Conservation (phyloP, 2,888 invertebrate genomes). For the Falcaria lacertinaria region DNA sequence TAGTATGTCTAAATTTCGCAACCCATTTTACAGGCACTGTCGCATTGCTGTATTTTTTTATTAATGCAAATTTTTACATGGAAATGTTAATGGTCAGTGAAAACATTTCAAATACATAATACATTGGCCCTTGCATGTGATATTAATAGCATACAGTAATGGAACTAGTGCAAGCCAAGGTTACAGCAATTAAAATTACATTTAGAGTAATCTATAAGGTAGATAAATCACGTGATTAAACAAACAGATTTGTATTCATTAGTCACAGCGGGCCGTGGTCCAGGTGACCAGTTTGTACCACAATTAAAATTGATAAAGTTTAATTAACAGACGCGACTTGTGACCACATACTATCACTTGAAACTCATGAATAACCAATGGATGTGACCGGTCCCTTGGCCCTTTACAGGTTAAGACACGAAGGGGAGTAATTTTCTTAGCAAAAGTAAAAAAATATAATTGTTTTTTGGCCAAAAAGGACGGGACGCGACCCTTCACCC, state of each 20-base stretch:
- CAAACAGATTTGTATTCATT: conserved; percentile 29
- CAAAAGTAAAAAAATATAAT: no score
- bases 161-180: no score
- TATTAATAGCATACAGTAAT: no score
- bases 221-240: conserved; percentile 15
- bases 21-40: no score
- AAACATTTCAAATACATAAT: no score
- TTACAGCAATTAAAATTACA: conserved; percentile 1
- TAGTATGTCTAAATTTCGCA: no score
- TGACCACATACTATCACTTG: conserved; percentile 24
- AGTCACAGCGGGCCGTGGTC: conserved; percentile 25
- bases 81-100: no score
- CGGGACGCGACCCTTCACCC: no score
- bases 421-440: neutral
- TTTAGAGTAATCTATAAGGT: neutral
- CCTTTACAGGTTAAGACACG: conserved; percentile 12
- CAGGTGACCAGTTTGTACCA: conserved; percentile 24
- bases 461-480: no score
- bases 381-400: conserved; percentile 23
- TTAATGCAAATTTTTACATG: no score
- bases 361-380: conserved; percentile 40
- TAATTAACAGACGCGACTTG: conserved; percentile 6
- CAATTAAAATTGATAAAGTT: conserved; percentile 33
- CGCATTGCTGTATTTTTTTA: no score
- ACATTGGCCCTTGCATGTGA: no score